Evolutionary conservation across 2,113 vertebrate genomes (phyloP).

Genomic region (Macrotus californicus): DNA sequence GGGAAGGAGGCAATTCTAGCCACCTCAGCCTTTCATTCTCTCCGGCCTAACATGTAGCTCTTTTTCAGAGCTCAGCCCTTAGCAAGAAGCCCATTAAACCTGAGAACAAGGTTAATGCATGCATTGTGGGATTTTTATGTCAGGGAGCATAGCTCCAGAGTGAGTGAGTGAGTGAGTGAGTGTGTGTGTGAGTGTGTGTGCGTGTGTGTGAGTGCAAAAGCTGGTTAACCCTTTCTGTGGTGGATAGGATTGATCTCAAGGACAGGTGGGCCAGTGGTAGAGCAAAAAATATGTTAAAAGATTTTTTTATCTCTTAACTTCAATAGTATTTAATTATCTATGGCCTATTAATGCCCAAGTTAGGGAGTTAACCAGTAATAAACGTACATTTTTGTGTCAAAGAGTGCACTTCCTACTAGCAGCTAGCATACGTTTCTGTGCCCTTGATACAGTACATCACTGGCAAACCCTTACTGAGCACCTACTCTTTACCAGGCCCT

Average conservation of each 20-base stretch:
- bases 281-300: background rate
- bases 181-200: background rate
- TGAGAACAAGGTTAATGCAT: background rate
- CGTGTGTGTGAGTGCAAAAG: background rate
- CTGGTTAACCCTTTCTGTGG: background rate
- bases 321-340: background rate
- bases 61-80: background rate
- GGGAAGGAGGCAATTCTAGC: background rate
- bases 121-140: background rate
- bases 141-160: too few species aligned
- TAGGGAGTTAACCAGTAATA: background rate
- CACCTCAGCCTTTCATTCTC: background rate
- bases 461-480: background rate
- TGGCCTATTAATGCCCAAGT: background rate
- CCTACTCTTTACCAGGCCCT: background rate
- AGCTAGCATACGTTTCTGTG: too few species aligned
- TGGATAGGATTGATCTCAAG: background rate
- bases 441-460: background rate
- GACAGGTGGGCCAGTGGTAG: background rate
- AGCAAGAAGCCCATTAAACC: background rate
- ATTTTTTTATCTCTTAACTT: background rate
- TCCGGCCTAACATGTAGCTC: background rate
- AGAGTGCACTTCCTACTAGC: background rate
- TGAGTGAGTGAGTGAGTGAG: background rate
- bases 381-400: background rate